These are phyloP conservation scores for Neocrepidodera transversa DNA, from an alignment of 2,888 invertebrate genomes.

Conservation along the genomic window DNA sequence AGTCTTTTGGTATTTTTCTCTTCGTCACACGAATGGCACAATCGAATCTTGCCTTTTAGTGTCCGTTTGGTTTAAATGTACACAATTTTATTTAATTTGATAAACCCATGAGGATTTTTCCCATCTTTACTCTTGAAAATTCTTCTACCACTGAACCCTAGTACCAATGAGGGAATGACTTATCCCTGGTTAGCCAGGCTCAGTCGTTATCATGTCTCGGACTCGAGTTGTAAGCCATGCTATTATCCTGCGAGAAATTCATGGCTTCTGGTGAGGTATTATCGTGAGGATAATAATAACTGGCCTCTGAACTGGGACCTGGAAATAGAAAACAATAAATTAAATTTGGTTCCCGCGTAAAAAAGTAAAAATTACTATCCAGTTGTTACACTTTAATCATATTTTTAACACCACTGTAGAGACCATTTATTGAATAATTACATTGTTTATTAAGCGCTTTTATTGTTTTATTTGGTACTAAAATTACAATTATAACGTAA, in stretches of 20 bases:
- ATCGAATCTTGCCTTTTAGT: slow-evolving; percentile 42
- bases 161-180: slow-evolving; percentile 57
- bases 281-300: slow-evolving; percentile 74
- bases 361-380: too few relatives aligned
- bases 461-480: too few relatives aligned
- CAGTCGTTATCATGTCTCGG: slow-evolving; percentile 82
- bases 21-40: slow-evolving; percentile 54
- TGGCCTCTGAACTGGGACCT: slow-evolving; percentile 61
- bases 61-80: slow-evolving; percentile 26
- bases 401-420: too few relatives aligned
- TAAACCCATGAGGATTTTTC: slow-evolving; percentile 31
- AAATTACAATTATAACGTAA: too few relatives aligned
- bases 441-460: too few relatives aligned
- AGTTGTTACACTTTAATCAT: too few relatives aligned
- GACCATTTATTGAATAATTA: too few relatives aligned
- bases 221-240: slow-evolving; percentile 68
- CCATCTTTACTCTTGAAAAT: slow-evolving; percentile 10
- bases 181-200: slow-evolving; percentile 67
- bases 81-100: slow-evolving; percentile 25
- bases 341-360: too few relatives aligned
- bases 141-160: slow-evolving; percentile 42
- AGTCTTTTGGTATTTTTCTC: slow-evolving; percentile 53
- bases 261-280: slow-evolving; percentile 73
- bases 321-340: neutral
- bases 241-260: slow-evolving; percentile 75